Conservation (phyloP, 2,797 vertebrate genomes). For the Manis crassicaudata region DNA sequence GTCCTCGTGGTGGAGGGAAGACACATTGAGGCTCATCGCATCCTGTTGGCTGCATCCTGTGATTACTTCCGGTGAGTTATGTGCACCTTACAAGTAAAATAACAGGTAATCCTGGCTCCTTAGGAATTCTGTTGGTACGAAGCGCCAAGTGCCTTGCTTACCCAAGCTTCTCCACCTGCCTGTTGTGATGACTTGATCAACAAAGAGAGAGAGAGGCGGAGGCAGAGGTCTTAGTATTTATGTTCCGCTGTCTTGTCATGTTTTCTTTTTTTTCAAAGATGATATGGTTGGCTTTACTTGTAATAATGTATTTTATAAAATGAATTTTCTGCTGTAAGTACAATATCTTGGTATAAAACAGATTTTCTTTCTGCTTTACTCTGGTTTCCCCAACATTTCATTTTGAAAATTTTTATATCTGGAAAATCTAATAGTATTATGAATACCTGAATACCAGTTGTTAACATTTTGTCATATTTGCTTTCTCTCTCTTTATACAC, state of each 20-base stretch:
- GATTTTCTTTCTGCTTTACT: background rate
- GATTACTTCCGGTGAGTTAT: constrained; percentile 95
- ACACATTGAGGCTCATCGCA: constrained; percentile 94
- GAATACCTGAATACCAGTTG: background rate
- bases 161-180: background rate
- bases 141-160: background rate
- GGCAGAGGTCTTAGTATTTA: background rate
- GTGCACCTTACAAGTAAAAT: background rate
- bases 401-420: constrained; percentile 6
- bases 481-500: background rate
- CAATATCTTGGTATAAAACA: background rate
- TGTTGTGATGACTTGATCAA: background rate
- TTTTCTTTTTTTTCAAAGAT: background rate
- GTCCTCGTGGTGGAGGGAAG: constrained; percentile 94
- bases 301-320: background rate
- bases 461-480: background rate
- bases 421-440: background rate
- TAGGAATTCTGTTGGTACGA: too few relatives aligned
- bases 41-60: constrained; percentile 96
- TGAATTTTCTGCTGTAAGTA: background rate
- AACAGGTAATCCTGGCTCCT: background rate
- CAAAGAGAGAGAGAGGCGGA: background rate
- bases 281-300: background rate
- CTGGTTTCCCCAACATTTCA: background rate
- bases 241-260: background rate